Evolutionary conservation across 2,113 vertebrate species (phyloP).

Genomic region (Mobula hypostoma): DNA sequence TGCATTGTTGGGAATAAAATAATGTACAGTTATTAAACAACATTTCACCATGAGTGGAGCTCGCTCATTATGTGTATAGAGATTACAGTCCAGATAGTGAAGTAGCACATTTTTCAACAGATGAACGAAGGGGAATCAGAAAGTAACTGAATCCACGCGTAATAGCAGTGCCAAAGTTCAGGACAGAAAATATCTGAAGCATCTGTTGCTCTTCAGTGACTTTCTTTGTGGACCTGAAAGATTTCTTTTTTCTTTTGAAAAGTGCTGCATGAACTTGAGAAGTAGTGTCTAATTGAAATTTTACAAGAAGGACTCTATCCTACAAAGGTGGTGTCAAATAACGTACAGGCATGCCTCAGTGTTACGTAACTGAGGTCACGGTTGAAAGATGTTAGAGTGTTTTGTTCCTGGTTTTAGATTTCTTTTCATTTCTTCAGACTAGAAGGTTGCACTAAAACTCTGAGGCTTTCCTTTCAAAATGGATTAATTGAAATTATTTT

Average conservation of each 20-base stretch:
- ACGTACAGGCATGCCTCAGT: constrained; percentile 48
- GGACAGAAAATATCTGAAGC: constrained; percentile 66
- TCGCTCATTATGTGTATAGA: constrained; percentile 28
- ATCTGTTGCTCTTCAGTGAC: constrained; percentile 59
- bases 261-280: constrained; percentile 69
- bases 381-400: constrained; percentile 58
- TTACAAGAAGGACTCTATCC: constrained; percentile 69
- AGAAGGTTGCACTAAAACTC: not conserved
- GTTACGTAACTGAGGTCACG: constrained; percentile 49
- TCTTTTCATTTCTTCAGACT: not conserved
- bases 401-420: not conserved
- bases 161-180: constrained; percentile 60
- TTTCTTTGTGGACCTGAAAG: constrained; percentile 67
- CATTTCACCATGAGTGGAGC: constrained; percentile 48
- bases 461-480: not conserved
- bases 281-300: constrained; percentile 58
- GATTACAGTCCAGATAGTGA: constrained; percentile 51
- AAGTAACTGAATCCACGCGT: constrained; percentile 59
- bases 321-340: constrained; percentile 52
- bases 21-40: constrained; percentile 51
- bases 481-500: constrained; percentile 9
- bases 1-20: constrained; percentile 54
- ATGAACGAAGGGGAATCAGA: constrained; percentile 66
- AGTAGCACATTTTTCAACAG: constrained; percentile 67
- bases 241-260: constrained; percentile 66